These are phyloP conservation scores for Ophiothrix spiculata DNA, from an alignment of 35 echinoderm and acorn worm genomes.

Conservation along the genomic window DNA sequence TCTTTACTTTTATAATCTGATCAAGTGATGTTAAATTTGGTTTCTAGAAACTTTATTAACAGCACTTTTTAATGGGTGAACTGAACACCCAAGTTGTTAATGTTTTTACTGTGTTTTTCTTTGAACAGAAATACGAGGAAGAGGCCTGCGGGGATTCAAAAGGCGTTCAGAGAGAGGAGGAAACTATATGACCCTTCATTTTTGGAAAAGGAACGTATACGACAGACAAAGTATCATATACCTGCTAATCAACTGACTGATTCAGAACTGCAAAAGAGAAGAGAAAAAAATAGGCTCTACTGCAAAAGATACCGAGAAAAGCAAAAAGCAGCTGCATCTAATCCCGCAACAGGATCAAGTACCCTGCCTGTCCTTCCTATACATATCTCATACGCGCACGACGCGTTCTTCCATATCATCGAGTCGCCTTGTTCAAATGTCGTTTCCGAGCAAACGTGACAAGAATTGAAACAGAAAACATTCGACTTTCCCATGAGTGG, in stretches of 20 bases:
- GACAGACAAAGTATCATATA: slow-evolving; percentile 30
- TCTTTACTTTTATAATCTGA: too few relatives aligned
- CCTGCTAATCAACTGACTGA: slow-evolving; percentile 25
- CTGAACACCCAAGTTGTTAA: too few relatives aligned
- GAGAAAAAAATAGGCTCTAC: too few relatives aligned
- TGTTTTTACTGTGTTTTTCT: background rate
- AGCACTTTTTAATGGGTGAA: too few relatives aligned
- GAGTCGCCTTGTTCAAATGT: slow-evolving; percentile 7
- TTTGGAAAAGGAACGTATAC: slow-evolving; percentile 41
- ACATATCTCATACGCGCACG: slow-evolving; percentile 10
- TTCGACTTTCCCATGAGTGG: slow-evolving; percentile 17
- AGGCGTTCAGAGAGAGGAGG: slow-evolving; percentile 37
- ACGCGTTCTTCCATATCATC: slow-evolving; percentile 25
- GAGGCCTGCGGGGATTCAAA: slow-evolving; percentile 47
- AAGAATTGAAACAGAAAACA: slow-evolving; percentile 5
- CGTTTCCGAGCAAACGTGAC: background rate
- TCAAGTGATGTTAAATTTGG: too few relatives aligned
- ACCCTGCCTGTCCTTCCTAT: background rate
- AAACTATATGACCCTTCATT: slow-evolving; percentile 41
- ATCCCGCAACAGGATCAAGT: background rate
- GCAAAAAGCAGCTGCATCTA: slow-evolving; percentile 15
- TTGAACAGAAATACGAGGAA: slow-evolving; percentile 38
- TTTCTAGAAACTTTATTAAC: too few relatives aligned
- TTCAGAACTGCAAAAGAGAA: slow-evolving; percentile 5
- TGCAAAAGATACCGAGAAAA: slow-evolving; percentile 38